These are phyloP conservation scores for Lophura nycthemera DNA, from an alignment of 2,113 vertebrate genomes.

Conservation along the genomic window DNA sequence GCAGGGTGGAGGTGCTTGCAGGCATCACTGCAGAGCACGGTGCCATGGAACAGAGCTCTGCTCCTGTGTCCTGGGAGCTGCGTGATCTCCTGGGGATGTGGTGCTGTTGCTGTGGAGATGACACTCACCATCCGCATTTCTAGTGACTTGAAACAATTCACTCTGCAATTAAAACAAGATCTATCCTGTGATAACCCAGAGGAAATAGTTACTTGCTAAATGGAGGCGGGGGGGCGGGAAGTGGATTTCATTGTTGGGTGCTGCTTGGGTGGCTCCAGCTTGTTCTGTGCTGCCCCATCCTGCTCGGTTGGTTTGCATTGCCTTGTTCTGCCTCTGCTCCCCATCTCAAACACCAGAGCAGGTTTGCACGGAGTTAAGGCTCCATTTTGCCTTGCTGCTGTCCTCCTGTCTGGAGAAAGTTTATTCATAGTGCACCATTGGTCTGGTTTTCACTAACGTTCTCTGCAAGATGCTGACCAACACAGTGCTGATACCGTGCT, in stretches of 20 bases:
- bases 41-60: accelerated
- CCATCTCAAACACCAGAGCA: conserved; percentile 32
- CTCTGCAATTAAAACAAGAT: conserved; percentile 16
- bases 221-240: not conserved
- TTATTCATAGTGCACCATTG: not conserved
- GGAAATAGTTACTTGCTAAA: conserved; percentile 22
- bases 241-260: not conserved
- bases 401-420: not conserved
- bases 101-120: conserved; percentile 29
- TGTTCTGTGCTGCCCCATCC: not conserved
- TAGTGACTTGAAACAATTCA: conserved; percentile 29
- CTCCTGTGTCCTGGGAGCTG: not conserved
- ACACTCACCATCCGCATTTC: conserved; percentile 27
- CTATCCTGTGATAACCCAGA: not conserved
- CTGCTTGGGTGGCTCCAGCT: not conserved
- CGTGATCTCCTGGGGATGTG: not conserved
- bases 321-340: conserved; percentile 9
- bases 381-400: not conserved
- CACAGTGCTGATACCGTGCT: not conserved
- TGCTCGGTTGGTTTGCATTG: not conserved
- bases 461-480: accelerated
- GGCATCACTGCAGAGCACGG: not conserved
- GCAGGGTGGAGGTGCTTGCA: not conserved
- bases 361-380: not conserved
- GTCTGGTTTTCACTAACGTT: not conserved